phyloP scores from a whole-genome alignment of 2,113 vertebrate genomes.

The Eidolon helvum region DNA sequence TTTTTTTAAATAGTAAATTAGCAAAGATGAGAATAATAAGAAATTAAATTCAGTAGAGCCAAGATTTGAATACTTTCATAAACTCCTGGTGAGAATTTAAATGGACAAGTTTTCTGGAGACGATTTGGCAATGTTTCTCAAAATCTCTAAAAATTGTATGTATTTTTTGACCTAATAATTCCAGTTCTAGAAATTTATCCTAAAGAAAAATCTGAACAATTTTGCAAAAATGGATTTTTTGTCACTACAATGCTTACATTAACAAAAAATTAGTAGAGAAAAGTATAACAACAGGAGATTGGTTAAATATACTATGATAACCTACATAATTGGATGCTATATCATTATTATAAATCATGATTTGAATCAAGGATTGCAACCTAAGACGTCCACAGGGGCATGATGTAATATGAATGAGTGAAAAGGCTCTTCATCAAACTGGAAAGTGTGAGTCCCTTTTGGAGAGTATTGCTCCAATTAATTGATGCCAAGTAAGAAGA shows the following conservation, averaged over 20 bases:
- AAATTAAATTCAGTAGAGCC: neutral
- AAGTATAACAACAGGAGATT: neutral
- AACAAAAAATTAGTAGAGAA: neutral
- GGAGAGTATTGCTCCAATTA: neutral
- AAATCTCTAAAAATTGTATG: neutral
- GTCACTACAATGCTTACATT: neutral
- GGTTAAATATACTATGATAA: neutral
- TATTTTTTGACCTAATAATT: neutral
- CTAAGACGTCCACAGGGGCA: neutral
- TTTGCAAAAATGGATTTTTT: conserved; percentile 13
- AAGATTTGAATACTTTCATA: neutral
- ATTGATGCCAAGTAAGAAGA: neutral
- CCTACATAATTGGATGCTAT: neutral
- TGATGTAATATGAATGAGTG: neutral
- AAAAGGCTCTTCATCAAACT: neutral
- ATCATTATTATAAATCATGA: neutral
- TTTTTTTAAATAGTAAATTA: neutral
- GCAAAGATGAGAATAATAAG: neutral
- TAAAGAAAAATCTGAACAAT: neutral
- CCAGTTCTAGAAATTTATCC: neutral
- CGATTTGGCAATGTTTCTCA: neutral
- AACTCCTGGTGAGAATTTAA: neutral
- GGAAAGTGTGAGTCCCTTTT: neutral
- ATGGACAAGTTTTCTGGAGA: neutral
- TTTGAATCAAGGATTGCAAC: neutral